Base-by-base conservation (phyloP, 2,113 vertebrate species). In the Chauna torquata region DNA sequence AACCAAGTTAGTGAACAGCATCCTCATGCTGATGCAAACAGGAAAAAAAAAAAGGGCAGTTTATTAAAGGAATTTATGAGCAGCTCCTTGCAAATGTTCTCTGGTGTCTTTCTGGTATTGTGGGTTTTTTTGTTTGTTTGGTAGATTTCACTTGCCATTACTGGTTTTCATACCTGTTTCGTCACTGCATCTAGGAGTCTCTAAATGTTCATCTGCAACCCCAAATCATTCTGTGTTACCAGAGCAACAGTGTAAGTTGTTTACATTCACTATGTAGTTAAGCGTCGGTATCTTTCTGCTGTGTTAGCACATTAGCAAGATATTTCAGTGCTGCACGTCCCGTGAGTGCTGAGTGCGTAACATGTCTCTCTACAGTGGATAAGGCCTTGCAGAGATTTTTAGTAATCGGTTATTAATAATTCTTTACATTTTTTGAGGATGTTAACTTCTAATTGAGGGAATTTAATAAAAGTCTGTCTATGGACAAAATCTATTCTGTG, bases 281-380 rank as follows among this genome's bases (percentile, higher is more conserved):
- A 79, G 27, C 34, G n/a, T 32, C 30, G 9, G n/a, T n/a, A 2
- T 74, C 32, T 64, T 84, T 70, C 45, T 0, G 0, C 50, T 69
- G 55, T 36, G 34, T 57, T 72, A 77, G 79, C 52, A 62, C 24
- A 11, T 80, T 30, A 47, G 16, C 58, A 55, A 68, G 62, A 16
- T 13, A 2, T 12, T 38, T 28, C 62, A 32, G 36, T 32, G 68
- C 71, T 88, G 82, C 88, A 57, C 28, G 40, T 82, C 24, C 36
- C 0, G 0, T 44, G 14, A 58, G 9, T 38, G 52, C 71, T 36
- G 52, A 72, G 32, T 25, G 3, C 38, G 44, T 80, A 59, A 62
- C 27, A 13, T 23, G 20, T 57, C 44, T 75, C 42, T 36, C 32
- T 52, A 1, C 16, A 25, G 58, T 38, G 30, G 40, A 18, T 57